Evolutionary conservation across 2,113 vertebrate species (phyloP).

Genomic region (Rutilus rutilus): DNA sequence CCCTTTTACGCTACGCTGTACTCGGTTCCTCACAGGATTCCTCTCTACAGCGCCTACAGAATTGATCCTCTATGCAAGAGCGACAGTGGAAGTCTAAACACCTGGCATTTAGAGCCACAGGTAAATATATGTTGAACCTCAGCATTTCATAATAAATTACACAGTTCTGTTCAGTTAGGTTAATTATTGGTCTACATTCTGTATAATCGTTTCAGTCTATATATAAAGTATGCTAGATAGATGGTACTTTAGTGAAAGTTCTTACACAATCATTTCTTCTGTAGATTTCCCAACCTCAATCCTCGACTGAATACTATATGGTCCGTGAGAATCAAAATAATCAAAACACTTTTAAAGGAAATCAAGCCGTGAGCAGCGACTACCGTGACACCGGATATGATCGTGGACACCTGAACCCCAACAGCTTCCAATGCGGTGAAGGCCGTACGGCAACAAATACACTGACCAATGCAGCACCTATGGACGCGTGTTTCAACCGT

Average conservation of each 20-base stretch:
- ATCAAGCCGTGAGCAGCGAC: slow-evolving; percentile 38
- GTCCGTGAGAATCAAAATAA: not conserved
- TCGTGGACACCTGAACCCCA: slow-evolving; percentile 26
- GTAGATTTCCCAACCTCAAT: not conserved
- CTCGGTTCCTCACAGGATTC: slow-evolving; percentile 27
- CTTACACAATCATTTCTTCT: not conserved
- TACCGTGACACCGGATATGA: slow-evolving; percentile 17
- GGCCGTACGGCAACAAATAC: slow-evolving; percentile 42
- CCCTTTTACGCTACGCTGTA: slow-evolving; percentile 32
- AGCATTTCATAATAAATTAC: no score
- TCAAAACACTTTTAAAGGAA: not conserved
- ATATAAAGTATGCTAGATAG: not conserved
- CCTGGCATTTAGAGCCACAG: slow-evolving; percentile 31
- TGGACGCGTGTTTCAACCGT: slow-evolving; percentile 42
- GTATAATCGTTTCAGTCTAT: not conserved
- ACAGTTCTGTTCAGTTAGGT: no score
- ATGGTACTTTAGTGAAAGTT: no score
- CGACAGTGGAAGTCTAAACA: no score
- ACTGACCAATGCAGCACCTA: not conserved
- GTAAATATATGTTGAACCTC: not conserved
- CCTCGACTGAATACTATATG: not conserved
- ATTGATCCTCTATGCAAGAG: fast-evolving
- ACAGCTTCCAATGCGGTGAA: slow-evolving; percentile 13
- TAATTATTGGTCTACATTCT: not conserved
- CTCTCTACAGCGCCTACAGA: slow-evolving; percentile 46